Percentiles rank a stretch among this genome's conserved stretches.
Evolutionary conservation across 2,888 invertebrate genomes (phyloP).

Genomic region (Dysmachus trigonus): DNA sequence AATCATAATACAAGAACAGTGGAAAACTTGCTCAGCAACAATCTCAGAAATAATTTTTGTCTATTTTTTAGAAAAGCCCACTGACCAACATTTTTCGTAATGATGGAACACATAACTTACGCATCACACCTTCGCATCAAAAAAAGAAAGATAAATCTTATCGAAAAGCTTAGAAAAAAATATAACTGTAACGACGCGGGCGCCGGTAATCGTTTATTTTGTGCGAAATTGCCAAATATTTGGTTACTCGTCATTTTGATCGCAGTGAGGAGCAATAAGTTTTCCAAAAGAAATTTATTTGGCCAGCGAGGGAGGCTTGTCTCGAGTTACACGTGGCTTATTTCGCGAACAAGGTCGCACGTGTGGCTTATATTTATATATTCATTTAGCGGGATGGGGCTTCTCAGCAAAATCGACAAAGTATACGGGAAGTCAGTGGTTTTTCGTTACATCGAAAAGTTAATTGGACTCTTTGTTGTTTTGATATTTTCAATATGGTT

Average conservation of each 20-base stretch:
- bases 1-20: neutral
- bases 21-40: neutral
- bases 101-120: neutral
- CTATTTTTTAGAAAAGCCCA: neutral
- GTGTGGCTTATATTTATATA: neutral
- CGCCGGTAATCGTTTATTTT: neutral
- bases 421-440: neutral
- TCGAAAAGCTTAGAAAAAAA: neutral
- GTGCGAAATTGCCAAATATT: neutral
- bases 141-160: neutral
- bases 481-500: neutral
- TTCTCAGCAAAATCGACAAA: neutral
- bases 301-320: neutral
- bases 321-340: neutral
- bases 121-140: neutral
- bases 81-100: neutral
- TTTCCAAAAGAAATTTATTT: neutral
- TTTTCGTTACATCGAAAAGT: neutral
- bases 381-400: neutral
- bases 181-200: neutral
- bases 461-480: neutral
- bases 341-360: neutral
- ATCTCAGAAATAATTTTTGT: neutral
- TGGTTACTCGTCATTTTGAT: neutral
- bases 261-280: neutral